Evolutionary conservation across 2,888 invertebrate species (phyloP), one percentile per base, ranked within the genome.

Genomic region (Scaptomyza parva): DNA sequence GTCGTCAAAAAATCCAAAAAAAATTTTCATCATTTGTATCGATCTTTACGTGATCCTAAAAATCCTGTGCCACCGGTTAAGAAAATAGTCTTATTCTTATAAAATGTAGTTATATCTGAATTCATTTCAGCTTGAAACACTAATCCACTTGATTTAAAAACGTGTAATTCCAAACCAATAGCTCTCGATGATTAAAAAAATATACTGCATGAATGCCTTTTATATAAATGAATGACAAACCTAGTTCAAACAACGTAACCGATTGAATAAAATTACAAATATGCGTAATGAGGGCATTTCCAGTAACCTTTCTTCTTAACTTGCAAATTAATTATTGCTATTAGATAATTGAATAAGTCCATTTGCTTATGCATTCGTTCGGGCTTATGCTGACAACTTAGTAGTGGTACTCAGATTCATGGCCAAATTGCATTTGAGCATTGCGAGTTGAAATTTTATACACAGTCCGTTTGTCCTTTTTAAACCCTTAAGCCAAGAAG

Each of bases 51-150:
- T 22, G 41, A n/a, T 41, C 41, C 41, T 22, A 41, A n/a, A 8
- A 9, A 41, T 41, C 41, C 41, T 41, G 41, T 41, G 12, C 41
- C 41, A 14, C 41, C 41, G 2, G 41, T 41, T 14, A 41, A 14
- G 18, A 22, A 24, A 22, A 41, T n/a, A n/a, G 41, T 41, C 22
- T 24, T 41, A 4, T 41, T 41, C 22, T 41, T 22, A 41, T 41
- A 41, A n/a, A 41, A 41, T 3, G 22, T 22, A n/a, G 18, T 22
- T n/a, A 41, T 41, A 22, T 22, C n/a, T 6, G 22, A 41, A 20
- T 41, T 22, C 41, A 41, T 41, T 41, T 41, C 12, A 3, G 8
- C 4, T 41, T 24, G 8, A 7, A 24, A n/a, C n/a, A n/a, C n/a
- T n/a, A n/a, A n/a, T n/a, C n/a, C n/a, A n/a, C n/a, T n/a, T n/a